Percentiles rank a stretch among this genome's conserved stretches.
Evolutionary conservation across 2,113 vertebrate genomes (phyloP).

Genomic region (Cinclus cinclus): DNA sequence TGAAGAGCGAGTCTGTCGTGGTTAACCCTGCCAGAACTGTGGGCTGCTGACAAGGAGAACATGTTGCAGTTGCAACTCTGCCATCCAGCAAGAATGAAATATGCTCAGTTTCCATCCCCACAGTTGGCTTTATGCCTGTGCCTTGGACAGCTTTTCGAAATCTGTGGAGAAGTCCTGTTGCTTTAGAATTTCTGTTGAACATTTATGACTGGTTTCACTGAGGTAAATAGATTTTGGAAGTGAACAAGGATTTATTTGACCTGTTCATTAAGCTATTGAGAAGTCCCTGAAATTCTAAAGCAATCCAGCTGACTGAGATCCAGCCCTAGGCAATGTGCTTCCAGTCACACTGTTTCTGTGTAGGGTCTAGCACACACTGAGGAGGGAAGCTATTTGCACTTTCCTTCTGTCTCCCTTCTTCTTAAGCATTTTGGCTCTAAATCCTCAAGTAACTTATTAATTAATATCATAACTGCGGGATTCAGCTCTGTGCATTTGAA

Average conservation of each 20-base stretch:
- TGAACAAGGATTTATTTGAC: not conserved
- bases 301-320: not conserved
- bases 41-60: constrained; percentile 46
- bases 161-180: not conserved
- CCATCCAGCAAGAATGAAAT: constrained; percentile 36
- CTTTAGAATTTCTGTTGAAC: constrained; percentile 7
- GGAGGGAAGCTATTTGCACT: not conserved
- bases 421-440: not conserved
- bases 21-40: constrained; percentile 35
- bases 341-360: not conserved
- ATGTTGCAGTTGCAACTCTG: constrained; percentile 37
- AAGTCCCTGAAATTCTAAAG: not conserved
- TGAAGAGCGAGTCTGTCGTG: constrained; percentile 19
- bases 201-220: not conserved
- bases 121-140: not conserved
- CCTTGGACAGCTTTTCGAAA: not conserved
- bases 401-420: not conserved
- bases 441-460: not conserved
- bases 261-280: not conserved
- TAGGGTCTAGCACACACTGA: not conserved
- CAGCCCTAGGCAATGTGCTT: not conserved
- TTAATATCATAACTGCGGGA: not conserved
- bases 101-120: not conserved
- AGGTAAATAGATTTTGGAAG: not conserved
- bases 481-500: not conserved